Conservation (phyloP, 2,797 vertebrate species). For the Pseudochirops cupreus region DNA sequence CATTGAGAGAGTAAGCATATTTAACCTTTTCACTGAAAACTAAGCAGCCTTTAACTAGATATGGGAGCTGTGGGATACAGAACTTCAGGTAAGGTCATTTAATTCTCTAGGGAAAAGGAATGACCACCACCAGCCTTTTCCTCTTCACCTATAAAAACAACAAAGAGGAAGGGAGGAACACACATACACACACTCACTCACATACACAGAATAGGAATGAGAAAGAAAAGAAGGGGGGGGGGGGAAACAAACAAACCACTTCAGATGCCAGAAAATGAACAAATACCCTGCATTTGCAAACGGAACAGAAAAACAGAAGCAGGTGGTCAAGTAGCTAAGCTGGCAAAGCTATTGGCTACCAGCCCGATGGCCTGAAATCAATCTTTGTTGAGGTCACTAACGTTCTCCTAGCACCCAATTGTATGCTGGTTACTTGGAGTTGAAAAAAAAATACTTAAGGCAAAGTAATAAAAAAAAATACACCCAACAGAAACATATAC, state of each 20-base stretch:
- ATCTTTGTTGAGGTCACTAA: conserved; percentile 73
- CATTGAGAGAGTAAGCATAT: conserved; percentile 38
- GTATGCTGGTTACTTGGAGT: conserved; percentile 49
- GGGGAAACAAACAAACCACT: neutral
- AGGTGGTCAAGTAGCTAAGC: conserved; percentile 81
- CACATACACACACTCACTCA: neutral
- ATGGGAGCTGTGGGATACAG: conserved; percentile 38
- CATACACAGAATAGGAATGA: neutral
- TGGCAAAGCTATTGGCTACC: conserved; percentile 75
- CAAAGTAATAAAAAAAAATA: conserved; percentile 49
- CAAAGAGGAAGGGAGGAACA: neutral
- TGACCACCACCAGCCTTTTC: neutral
- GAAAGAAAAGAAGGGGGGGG: neutral
- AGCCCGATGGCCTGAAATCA: conserved; percentile 76
- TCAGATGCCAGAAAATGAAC: conserved; percentile 71
- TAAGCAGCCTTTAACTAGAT: neutral
- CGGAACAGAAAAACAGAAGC: conserved; percentile 82
- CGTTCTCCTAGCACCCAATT: conserved; percentile 58
- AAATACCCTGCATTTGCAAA: conserved; percentile 77
- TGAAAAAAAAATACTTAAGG: conserved; percentile 36
- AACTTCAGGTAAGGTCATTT: neutral
- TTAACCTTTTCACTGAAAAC: neutral
- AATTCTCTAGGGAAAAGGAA: conserved; percentile 45
- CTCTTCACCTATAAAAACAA: neutral
- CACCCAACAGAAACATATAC: neutral